Percentiles rank a stretch among this genome's conserved stretches.
Conservation (phyloP, 2,888 invertebrate genomes). For the Unio pictorum region DNA sequence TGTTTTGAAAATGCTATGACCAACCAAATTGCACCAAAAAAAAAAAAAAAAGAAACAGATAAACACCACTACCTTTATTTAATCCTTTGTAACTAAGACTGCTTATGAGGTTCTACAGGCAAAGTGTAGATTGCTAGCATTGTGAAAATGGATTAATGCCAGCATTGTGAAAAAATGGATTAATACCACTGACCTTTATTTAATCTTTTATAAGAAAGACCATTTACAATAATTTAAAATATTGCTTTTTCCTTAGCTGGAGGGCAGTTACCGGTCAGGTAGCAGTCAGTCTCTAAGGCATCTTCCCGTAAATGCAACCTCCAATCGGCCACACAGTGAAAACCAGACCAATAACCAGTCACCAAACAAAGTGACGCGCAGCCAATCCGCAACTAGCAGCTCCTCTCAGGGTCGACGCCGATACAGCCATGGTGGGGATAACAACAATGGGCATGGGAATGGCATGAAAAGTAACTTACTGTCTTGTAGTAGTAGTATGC, state of each 20-base stretch:
- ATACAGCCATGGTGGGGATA: constrained; percentile 79
- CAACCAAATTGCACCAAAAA: too few species aligned
- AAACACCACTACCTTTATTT: too few species aligned
- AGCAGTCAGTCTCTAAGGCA: constrained; percentile 91
- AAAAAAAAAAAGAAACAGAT: too few species aligned
- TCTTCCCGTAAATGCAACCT: constrained; percentile 62
- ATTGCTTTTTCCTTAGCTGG: constrained; percentile 79
- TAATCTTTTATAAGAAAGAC: too few species aligned
- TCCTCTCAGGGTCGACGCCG: constrained; percentile 71
- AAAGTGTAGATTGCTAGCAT: neutral
- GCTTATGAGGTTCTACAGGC: too few species aligned
- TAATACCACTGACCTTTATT: neutral
- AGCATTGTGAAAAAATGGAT: neutral
- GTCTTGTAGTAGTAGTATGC: constrained; percentile 8
- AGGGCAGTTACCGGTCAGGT: constrained; percentile 95
- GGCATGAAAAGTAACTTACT: constrained; percentile 41
- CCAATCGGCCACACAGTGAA: constrained; percentile 66
- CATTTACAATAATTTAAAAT: constrained; percentile 2
- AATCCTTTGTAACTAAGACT: too few species aligned
- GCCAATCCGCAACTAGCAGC: constrained; percentile 87
- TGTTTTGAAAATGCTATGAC: too few species aligned
- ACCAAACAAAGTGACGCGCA: constrained; percentile 92
- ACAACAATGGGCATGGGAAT: constrained; percentile 39
- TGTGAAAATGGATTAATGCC: neutral
- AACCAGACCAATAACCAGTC: constrained; percentile 79